Evolutionary conservation across 2,888 invertebrate genomes (phyloP).

Genomic region (Mycalesis mineus): DNA sequence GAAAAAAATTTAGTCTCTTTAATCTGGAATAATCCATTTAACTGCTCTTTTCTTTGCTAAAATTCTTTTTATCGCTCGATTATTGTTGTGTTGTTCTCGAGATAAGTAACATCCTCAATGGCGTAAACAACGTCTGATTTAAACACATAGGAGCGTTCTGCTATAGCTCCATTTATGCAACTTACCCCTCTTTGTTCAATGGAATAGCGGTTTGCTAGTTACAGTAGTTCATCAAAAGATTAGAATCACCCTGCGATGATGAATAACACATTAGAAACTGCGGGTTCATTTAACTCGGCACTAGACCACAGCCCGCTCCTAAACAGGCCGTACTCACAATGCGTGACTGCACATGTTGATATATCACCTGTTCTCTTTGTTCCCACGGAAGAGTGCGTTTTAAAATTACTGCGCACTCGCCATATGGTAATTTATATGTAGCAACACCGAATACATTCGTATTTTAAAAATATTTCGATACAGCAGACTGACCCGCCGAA

Average conservation of each 20-base stretch:
- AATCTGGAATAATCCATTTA: no score
- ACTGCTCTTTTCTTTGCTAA: no score
- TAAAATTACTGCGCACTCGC: constrained; percentile 20
- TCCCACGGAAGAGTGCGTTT: constrained; percentile 52
- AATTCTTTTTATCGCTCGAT: no score
- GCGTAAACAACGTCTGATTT: no score
- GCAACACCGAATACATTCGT: not conserved
- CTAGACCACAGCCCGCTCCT: not conserved
- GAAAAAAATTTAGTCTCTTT: no score
- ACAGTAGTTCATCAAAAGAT: not conserved
- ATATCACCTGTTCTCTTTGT: constrained; percentile 66
- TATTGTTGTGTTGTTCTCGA: no score
- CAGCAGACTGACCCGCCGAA: no score
- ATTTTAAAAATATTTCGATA: not conserved
- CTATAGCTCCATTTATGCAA: no score
- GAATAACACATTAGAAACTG: not conserved
- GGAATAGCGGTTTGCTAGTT: not conserved
- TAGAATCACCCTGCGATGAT: not conserved
- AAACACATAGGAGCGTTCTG: no score
- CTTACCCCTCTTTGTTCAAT: no score
- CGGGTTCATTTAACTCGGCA: not conserved
- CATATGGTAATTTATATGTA: constrained; percentile 16
- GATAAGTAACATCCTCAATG: no score
- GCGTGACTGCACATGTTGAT: constrained; percentile 65
- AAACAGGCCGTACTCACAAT: constrained; percentile 39